Evolutionary conservation across 2,797 vertebrate species (phyloP), one percentile per base, ranked within the genome.

Genomic region (Chaunax sp.): DNA sequence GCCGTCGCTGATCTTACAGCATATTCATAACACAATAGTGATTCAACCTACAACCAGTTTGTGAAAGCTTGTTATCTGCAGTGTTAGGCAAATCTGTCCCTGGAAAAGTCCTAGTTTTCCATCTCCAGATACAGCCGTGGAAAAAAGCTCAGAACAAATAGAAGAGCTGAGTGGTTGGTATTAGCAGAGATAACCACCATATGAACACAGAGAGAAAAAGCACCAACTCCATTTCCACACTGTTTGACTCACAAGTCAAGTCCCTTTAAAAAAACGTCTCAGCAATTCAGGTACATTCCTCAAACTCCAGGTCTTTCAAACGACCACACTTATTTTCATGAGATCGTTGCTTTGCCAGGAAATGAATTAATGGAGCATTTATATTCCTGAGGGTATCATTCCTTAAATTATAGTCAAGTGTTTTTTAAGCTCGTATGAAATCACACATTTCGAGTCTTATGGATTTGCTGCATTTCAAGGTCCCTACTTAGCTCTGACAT

Each of bases 361-460:
- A 77, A 79, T 70, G 1, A 53, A 68, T 74, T 70, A 51, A 72
- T 70, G 49, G 60, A 80, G 63, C n/a, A 80, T 84, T 86, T 80
- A 77, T 69, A 53, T 50, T 59, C 59, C 57, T 41, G 14, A 56
- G 64, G 46, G 54, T 64, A 44, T 84, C 30, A 78, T 80, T 69
- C n/a, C n/a, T n/a, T n/a, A n/a, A n/a, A n/a, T n/a, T n/a, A n/a
- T n/a, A n/a, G n/a, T n/a, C n/a, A n/a, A n/a, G n/a, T n/a, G n/a
- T n/a, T n/a, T n/a, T n/a, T n/a, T n/a, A n/a, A n/a, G n/a, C n/a
- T n/a, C n/a, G n/a, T n/a, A n/a, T n/a, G n/a, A n/a, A n/a, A n/a
- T n/a, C n/a, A n/a, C n/a, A n/a, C n/a, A n/a, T n/a, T n/a, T n/a
- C n/a, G n/a, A n/a, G n/a, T n/a, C n/a, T n/a, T n/a, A n/a, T n/a